Conservation (phyloP, 1,140 invertebrate species). For the Scaptomyza pallida region DNA sequence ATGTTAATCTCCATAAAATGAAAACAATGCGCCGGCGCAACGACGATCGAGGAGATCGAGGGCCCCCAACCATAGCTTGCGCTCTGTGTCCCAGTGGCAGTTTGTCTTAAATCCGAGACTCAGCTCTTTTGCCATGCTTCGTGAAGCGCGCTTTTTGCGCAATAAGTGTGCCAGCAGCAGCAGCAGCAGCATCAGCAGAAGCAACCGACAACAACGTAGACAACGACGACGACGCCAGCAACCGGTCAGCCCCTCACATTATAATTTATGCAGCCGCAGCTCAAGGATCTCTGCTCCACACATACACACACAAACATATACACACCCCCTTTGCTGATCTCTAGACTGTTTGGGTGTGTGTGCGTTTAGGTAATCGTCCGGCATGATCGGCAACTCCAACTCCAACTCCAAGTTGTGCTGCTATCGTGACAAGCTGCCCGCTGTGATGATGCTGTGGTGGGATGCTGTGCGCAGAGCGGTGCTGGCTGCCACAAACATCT, state of each 20-base stretch:
- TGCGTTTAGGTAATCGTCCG: conserved; percentile 81
- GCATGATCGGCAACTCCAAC: conserved; percentile 74
- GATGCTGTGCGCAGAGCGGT: conserved; percentile 33
- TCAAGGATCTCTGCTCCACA: conserved; percentile 66
- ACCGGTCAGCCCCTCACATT: conserved; percentile 69
- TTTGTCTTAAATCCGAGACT: conserved; percentile 40
- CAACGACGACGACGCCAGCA: conserved; percentile 38
- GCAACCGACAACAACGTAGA: conserved; percentile 4
- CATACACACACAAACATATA: neutral
- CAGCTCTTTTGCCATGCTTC: conserved; percentile 70
- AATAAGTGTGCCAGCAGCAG: conserved; percentile 77
- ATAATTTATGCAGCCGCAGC: conserved; percentile 78
- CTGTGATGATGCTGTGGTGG: conserved; percentile 54
- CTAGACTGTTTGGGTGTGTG: conserved; percentile 23
- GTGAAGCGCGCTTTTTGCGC: conserved; percentile 75
- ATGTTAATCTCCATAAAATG: conserved; percentile 83
- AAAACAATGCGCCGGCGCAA: conserved; percentile 80
- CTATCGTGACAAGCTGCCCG: conserved; percentile 75
- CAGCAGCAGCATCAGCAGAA: conserved; percentile 41
- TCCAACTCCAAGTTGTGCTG: conserved; percentile 46
- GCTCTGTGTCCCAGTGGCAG: conserved; percentile 30
- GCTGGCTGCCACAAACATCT: conserved; percentile 24
- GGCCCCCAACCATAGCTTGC: neutral
- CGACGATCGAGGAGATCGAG: conserved; percentile 30
- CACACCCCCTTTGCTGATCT: too few relatives aligned